A percentile compares a stretch with the other conserved stretches of the same genome.
These are phyloP conservation scores for Gambelia wislizenii DNA, from an alignment of 2,797 vertebrate genomes.

Conservation along the genomic window DNA sequence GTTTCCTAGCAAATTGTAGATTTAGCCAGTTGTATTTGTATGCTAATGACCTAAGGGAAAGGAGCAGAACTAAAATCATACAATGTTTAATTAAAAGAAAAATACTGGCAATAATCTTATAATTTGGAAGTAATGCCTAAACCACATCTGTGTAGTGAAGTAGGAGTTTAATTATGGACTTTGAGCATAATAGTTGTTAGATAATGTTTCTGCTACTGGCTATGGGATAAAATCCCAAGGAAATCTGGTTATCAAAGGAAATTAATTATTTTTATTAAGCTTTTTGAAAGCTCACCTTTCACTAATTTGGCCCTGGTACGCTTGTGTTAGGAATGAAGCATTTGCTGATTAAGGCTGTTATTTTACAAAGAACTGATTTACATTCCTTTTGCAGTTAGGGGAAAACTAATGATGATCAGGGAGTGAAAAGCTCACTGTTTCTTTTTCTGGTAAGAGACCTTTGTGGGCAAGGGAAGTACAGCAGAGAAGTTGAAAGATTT, in stretches of 20 bases:
- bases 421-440: not conserved
- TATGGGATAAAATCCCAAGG: conserved; percentile 22
- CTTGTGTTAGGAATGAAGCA: not conserved
- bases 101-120: conserved; percentile 62
- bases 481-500: not conserved
- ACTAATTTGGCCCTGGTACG: not conserved
- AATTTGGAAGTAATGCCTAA: conserved; percentile 70
- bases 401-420: not conserved
- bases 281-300: conserved; percentile 47
- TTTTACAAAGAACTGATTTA: not conserved
- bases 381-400: not conserved
- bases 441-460: not conserved
- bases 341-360: conserved; percentile 4
- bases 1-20: conserved; percentile 58
- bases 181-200: conserved; percentile 57
- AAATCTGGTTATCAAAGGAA: conserved; percentile 47
- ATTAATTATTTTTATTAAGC: conserved; percentile 45
- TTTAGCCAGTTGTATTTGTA: conserved; percentile 62
- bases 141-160: conserved; percentile 51
- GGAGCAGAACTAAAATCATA: conserved; percentile 70
- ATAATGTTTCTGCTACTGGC: conserved; percentile 42
- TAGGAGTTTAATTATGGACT: conserved; percentile 65
- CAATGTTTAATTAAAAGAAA: conserved; percentile 72
- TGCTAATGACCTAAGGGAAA: conserved; percentile 64
- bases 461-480: not conserved